Evolutionary conservation across 2,797 vertebrate genomes (phyloP), one percentile per base, ranked within the genome.

Genomic region (Myotis pilosus): DNA sequence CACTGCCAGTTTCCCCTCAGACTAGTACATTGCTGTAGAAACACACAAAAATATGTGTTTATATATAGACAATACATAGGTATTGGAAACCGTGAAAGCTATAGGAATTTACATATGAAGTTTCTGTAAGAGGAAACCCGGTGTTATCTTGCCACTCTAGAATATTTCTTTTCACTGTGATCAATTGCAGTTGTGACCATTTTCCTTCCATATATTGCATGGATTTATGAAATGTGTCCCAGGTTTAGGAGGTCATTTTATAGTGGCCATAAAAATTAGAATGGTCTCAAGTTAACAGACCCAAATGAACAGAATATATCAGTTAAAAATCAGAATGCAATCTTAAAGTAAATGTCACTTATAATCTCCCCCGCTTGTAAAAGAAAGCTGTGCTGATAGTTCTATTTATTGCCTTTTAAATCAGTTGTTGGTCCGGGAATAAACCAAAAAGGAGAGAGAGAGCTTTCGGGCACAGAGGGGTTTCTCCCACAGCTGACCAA

Each of bases 241-340:
- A 51, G 12, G 76, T 94, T 95, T 92, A 80, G 64, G 47, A 92
- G 28, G 25, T 85, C 38, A 74, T 83, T 95, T 96, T 91, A 81
- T 8, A n/a, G 28, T n/a, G 51, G 88, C 13, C 57, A 75, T 82
- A 75, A 89, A 94, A 95, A 89, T 94, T 69, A 69, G 64, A 92
- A 71, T 66, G 62, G 62, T 57, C 11, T 81, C 57, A 57, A 66
- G 19, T 69, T 88, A 95, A 96, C 68, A 92, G 74, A 78, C 17
- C 33, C 16, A 79, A 89, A 94, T 1, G 1, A 91, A 55, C 25
- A 79, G 57, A 74, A 89, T 9, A 74, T 36, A 22, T 57, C 87
- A 41, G 49, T 86, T 83, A 92, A 92, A 93, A 79, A 60, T 44
- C 41, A 89, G 28, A 47, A 44, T 38, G 41, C 4, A 38, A 8